Conservation (phyloP, 1,140 invertebrate genomes). For the Calephelis nemesis region DNA sequence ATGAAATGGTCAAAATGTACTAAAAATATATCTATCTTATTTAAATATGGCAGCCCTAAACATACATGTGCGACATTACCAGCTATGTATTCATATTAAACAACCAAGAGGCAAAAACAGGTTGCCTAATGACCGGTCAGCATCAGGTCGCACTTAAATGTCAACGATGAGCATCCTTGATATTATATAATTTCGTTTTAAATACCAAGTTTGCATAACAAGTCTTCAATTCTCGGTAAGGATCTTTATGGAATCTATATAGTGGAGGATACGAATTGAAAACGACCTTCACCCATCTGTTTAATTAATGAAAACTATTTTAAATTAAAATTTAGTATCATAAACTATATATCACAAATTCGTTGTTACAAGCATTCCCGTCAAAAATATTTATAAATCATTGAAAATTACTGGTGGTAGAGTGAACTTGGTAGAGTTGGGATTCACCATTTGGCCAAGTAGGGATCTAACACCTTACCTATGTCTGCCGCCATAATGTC, state of each 20-base stretch:
- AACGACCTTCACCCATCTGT: not conserved
- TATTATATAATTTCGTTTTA: conserved; percentile 41
- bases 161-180: conserved; percentile 55
- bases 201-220: conserved; percentile 33
- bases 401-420: too few relatives aligned
- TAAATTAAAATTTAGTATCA: too few relatives aligned
- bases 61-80: not conserved
- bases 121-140: conserved; percentile 66
- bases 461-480: too few relatives aligned
- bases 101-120: conserved; percentile 39
- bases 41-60: not conserved
- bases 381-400: too few relatives aligned
- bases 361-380: too few relatives aligned
- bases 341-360: too few relatives aligned
- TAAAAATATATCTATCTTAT: too few relatives aligned
- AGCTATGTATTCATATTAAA: conserved; percentile 25
- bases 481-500: too few relatives aligned
- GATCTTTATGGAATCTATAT: conserved; percentile 2
- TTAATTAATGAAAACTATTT: too few relatives aligned
- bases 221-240: conserved; percentile 20
- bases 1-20: too few relatives aligned
- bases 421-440: too few relatives aligned
- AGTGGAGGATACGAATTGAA: not conserved
- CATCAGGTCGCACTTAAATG: conserved; percentile 54
- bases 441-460: too few relatives aligned